Conservation (phyloP, 1,140 invertebrate genomes). For the Zaprionus ghesquierei region DNA sequence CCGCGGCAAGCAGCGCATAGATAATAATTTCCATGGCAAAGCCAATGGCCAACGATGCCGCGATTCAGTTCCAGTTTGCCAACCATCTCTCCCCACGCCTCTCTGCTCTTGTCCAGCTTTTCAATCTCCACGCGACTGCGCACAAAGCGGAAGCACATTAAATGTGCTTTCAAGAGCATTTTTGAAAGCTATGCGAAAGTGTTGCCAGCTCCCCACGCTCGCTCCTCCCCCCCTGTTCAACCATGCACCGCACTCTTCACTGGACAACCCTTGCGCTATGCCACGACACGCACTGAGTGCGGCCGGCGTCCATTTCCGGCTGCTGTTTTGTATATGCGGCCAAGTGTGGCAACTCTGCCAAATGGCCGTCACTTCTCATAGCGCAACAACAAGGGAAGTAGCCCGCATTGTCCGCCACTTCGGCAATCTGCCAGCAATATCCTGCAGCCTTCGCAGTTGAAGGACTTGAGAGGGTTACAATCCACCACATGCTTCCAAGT, state of each 20-base stretch:
- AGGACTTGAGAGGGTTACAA: neutral
- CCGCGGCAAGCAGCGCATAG: neutral
- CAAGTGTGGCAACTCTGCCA: constrained; percentile 18
- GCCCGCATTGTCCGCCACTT: constrained; percentile 14
- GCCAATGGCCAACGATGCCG: neutral
- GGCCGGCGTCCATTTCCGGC: constrained; percentile 40
- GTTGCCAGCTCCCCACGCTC: neutral
- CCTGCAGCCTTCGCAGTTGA: constrained; percentile 22
- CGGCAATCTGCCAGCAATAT: constrained; percentile 62
- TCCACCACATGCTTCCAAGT: too few relatives aligned
- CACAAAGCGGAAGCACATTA: constrained; percentile 48
- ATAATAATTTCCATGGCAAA: constrained; percentile 1
- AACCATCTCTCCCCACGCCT: neutral
- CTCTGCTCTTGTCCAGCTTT: neutral
- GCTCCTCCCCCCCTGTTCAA: neutral
- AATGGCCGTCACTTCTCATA: constrained; percentile 2
- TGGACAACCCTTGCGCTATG: neutral
- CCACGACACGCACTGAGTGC: constrained; percentile 20
- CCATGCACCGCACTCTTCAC: neutral
- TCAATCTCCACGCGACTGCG: constrained; percentile 42
- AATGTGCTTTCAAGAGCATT: constrained; percentile 45
- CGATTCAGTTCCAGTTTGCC: neutral
- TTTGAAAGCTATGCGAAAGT: constrained; percentile 48
- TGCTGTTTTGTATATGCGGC: neutral
- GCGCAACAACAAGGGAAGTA: constrained; percentile 8